A percentile compares a stretch with the other conserved stretches of the same genome.
Conservation (phyloP, 30 jellyfish, hydroid and myxozoan genomes). For the Sanderia malayensis region DNA sequence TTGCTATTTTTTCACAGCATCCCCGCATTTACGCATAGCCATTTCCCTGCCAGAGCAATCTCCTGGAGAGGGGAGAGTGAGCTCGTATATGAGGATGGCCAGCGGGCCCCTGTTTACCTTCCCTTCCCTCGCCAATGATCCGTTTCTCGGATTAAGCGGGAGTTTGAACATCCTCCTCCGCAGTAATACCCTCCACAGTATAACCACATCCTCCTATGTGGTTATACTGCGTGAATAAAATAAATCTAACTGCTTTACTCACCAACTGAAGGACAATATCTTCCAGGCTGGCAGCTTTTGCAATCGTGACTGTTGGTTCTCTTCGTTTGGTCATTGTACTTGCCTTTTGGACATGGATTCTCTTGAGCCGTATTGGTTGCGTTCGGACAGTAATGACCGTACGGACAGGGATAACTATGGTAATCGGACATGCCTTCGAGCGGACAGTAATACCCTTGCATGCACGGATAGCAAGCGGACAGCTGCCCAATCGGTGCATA, state of each 20-base stretch:
- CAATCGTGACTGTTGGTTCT: constrained; percentile 64
- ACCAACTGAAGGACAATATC: constrained; percentile 88
- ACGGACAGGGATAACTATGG: constrained; percentile 78
- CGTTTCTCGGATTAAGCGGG: too few species aligned
- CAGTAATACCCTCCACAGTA: too few species aligned
- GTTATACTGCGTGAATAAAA: too few species aligned
- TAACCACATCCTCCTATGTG: too few species aligned
- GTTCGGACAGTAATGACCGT: constrained; percentile 95
- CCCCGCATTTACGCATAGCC: too few species aligned
- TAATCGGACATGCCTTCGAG: constrained; percentile 73
- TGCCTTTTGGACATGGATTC: constrained; percentile 86
- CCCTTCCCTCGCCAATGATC: too few species aligned
- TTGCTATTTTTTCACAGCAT: too few species aligned
- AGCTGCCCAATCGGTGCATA: constrained; percentile 77
- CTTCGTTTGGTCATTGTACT: constrained; percentile 57
- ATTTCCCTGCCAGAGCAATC: too few species aligned
- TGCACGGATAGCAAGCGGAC: constrained; percentile 80
- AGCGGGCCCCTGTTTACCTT: too few species aligned
- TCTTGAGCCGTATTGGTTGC: constrained; percentile 73
- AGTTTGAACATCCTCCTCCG: too few species aligned
- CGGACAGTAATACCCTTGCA: constrained; percentile 95
- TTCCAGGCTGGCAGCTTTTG: constrained; percentile 80
- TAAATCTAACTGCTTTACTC: not conserved
- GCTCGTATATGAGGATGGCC: too few species aligned
- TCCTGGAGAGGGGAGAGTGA: too few species aligned